Base-by-base conservation (phyloP, 2,888 invertebrate genomes). In the Epiblema foenella region DNA sequence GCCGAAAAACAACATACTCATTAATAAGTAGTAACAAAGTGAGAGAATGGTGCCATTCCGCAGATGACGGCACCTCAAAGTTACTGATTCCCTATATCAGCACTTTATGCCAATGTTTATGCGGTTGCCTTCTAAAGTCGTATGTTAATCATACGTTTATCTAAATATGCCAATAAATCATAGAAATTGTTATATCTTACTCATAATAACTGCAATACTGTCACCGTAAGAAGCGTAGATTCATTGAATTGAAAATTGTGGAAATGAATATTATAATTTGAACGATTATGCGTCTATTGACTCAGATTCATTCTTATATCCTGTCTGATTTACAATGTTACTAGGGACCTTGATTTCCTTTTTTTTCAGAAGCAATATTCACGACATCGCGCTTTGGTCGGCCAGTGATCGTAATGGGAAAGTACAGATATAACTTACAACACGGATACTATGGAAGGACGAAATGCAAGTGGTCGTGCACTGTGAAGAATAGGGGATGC, bases 401-500 rank as follows among this genome's bases (percentile, higher is more conserved):
- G 2, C 68, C 68, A 7, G 68, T 68, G 29, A 68, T 68, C 18
- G 5, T 52, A 5, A 9, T 60, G 29, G 68, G 54, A 1, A 62
- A 15, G 29, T 68, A 68, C 46, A 39, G 68, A 54, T 68, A 52
- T 24, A 68, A 68, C n/a, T 29, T 62, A 29, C 9, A 33, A n/a
- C 46, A 15, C 39, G 10, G 29, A 18, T 68, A 60, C 54, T 29
- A 54, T 15, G 68, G 68, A 5, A 68, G 52, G 18, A 10, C 15
- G 12, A 68, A 62, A 18, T 42, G 60, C 51, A 68, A 46, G 42
- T 68, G 68, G 68, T 42, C 20, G 24, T 77, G 78, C 52, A 65
- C 69, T 12, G 52, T 72, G 18, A 74, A 68, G 39, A 65, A 73
- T 9, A 56, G 56, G 20, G 65, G 75, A 17, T 75, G 76, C 59